Base-by-base conservation (phyloP, 30 jellyfish, hydroid and myxozoan species). In the Rhopilema esculentum region DNA sequence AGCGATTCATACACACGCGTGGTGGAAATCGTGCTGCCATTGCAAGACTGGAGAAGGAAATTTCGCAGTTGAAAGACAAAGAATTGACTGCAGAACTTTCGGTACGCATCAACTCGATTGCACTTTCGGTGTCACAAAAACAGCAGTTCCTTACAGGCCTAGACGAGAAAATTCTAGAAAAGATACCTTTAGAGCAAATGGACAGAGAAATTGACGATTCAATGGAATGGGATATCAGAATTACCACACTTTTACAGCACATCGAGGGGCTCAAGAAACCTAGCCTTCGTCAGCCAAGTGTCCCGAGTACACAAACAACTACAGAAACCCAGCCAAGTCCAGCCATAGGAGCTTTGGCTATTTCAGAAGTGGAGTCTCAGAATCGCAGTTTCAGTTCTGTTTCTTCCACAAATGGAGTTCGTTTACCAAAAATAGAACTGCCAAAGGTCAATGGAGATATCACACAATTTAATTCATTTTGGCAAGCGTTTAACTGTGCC, bases 401-500 rank as follows among this genome's bases (percentile, higher is more conserved):
- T 15, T 22, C 50, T 12, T 33, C 28, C 23, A 64, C 25, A n/a
- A 66, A n/a, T 16, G 82, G 40, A 25, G 48, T 63, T 49, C 65
- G 78, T 18, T 73, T 89, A 0, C 94, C 93, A 17, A 68, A 67
- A 79, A 62, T 89, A 49, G 71, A 52, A 7, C 30, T 89, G 33
- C 67, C 49, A 62, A 78, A 32, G 33, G 70, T 89, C 75, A 49
- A 74, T 22, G 97, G 94, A 48, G 84, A 80, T 22, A 63, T 91
- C 12, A 77, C 75, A 40, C 48, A 81, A 66, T 82, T 86, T 75
- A 28, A 28, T 22, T 24, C 85, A 19, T 89, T 81, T 61, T 52
- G 83, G 72, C 91, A 89, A 17, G 74, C 82, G 23, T 89, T 89
- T 40, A 71, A 81, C 49, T 79, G 89, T 26, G 93, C 97, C 49